Evolutionary conservation across 2,888 invertebrate genomes (phyloP), one percentile per base, ranked within the genome.

Genomic region (Sphaerophoria taeniata): DNA sequence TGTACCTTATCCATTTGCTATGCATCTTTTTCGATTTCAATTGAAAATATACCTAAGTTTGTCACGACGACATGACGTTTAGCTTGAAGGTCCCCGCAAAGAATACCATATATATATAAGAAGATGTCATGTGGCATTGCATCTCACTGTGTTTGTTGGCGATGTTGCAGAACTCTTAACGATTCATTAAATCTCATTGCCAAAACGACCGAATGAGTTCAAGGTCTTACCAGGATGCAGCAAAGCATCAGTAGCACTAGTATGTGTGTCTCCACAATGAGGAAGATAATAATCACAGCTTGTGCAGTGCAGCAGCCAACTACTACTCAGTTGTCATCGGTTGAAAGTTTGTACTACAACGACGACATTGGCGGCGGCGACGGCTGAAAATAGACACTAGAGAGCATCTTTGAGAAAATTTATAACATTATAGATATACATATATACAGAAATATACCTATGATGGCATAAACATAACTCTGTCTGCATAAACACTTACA

Each of bases 151-250:
- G 31, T 75, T 79, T 75, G 75, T 74, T 79, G 65, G 56, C 71
- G 65, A 55, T 67, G 67, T 80, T 84, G 84, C 84, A 76, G 80
- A 80, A 84, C 75, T 84, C 80, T 84, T 72, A 85, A 76, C 85
- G 80, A 80, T 85, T 85, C 85, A 85, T 85, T 81, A 85, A 85
- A 80, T 85, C 80, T 67, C 76, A 73, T 85, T 85, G 80, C 85
- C 84, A 81, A 85, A 76, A 85, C 81, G 85, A 85, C 81, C 43
- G 65, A 85, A 85, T 72, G 81, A 85, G 85, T 85, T 85, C 85
- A 85, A 73, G 85, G 84, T 72, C 73, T 65, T 67, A 51, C 43
- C 39, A 72, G 80, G 75, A 85, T 85, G 85, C 85, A 76, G 63
- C 43, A 45, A 7, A 36, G 58, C 11, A 53, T 14, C 55, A 55